Conservation (phyloP, 2,113 vertebrate genomes). For the Melierax canorus region DNA sequence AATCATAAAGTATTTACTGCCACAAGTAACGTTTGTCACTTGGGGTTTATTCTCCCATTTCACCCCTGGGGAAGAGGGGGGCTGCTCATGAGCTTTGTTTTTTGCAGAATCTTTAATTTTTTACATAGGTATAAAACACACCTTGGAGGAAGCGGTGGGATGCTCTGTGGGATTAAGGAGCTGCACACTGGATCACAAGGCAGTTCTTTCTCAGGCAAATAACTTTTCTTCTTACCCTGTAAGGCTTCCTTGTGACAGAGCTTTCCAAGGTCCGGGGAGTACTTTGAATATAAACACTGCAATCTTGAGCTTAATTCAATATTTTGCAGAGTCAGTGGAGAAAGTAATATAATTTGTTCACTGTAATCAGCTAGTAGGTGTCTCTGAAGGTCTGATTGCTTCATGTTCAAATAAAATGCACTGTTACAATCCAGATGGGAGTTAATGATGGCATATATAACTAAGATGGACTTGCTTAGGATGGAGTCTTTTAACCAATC, state of each 20-base stretch:
- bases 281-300: slow-evolving; percentile 38
- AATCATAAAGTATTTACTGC: neutral
- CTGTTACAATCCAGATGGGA: slow-evolving; percentile 22
- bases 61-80: neutral
- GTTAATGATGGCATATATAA: slow-evolving; percentile 15
- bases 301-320: slow-evolving; percentile 43
- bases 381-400: slow-evolving; percentile 47
- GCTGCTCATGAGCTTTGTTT: neutral
- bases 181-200: neutral
- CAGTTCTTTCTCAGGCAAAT: neutral
- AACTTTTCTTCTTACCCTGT: neutral
- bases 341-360: slow-evolving; percentile 53
- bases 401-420: slow-evolving; percentile 41
- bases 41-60: neutral
- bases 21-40: neutral
- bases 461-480: neutral
- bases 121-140: neutral
- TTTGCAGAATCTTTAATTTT: neutral
- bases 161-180: neutral
- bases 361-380: slow-evolving; percentile 41
- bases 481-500: slow-evolving; percentile 5
- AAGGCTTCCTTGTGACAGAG: neutral
- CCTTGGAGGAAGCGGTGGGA: neutral
- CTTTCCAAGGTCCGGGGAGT: neutral
- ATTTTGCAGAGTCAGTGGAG: slow-evolving; percentile 42